Evolutionary conservation across 2,113 vertebrate genomes (phyloP).

Genomic region (Cyanoliseus patagonus): DNA sequence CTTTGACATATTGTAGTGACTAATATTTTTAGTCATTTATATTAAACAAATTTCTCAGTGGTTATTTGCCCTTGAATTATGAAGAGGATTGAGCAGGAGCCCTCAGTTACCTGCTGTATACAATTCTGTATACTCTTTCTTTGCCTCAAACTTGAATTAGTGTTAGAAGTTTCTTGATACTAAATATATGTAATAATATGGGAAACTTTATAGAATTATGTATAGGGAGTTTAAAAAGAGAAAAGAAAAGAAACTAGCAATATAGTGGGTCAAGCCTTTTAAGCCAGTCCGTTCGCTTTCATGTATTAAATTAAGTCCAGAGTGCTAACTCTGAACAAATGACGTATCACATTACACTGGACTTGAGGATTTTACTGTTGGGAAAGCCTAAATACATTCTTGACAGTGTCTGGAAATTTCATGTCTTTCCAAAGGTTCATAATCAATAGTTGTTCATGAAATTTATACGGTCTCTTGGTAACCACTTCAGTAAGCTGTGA

Average conservation of each 20-base stretch:
- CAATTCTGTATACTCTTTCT: neutral
- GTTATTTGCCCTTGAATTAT: neutral
- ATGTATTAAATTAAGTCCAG: neutral
- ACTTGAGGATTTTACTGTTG: neutral
- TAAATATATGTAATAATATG: neutral
- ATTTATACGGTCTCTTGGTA: neutral
- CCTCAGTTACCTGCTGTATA: neutral
- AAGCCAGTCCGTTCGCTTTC: neutral
- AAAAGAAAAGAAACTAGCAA: neutral
- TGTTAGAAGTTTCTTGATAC: neutral
- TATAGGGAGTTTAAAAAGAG: neutral
- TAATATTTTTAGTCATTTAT: neutral
- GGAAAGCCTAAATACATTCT: conserved; percentile 1
- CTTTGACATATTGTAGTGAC: neutral
- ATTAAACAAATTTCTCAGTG: neutral
- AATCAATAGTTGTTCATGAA: neutral
- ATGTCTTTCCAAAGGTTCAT: neutral
- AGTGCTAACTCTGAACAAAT: neutral
- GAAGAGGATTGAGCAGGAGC: neutral
- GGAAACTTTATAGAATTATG: neutral
- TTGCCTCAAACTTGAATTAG: neutral
- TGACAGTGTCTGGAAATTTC: neutral
- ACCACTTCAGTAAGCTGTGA: neutral
- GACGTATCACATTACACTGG: neutral
- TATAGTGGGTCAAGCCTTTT: neutral